phyloP scores from a whole-genome alignment of 2,888 invertebrate species.

The Cybosia mesomella region DNA sequence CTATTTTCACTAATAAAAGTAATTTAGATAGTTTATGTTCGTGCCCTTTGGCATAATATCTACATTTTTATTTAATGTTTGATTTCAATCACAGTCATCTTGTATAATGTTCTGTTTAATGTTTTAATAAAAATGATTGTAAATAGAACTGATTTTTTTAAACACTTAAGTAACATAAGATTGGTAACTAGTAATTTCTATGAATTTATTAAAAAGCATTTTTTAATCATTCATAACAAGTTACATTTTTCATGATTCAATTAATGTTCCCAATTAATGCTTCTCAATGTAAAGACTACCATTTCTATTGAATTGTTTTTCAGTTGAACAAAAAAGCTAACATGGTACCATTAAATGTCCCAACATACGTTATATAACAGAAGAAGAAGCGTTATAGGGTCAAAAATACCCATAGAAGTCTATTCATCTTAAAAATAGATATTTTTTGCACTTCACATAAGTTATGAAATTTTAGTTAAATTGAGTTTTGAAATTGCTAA shows the following conservation, averaged over 20 bases:
- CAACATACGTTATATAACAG: neutral
- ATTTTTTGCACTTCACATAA: neutral
- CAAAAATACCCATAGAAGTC: constrained; percentile 2
- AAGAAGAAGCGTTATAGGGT: neutral
- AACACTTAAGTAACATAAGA: too few relatives aligned
- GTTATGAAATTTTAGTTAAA: neutral
- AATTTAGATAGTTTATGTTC: neutral
- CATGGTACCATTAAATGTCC: neutral
- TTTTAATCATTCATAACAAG: neutral
- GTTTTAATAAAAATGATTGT: too few relatives aligned
- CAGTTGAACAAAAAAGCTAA: neutral
- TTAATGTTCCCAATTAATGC: neutral
- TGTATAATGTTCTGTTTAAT: too few relatives aligned
- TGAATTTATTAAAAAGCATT: too few relatives aligned
- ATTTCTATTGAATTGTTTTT: neutral
- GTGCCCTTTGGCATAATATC: neutral
- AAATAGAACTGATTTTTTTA: too few relatives aligned
- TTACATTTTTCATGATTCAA: neutral
- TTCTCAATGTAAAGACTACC: neutral
- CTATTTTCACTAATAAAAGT: neutral
- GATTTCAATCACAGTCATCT: neutral
- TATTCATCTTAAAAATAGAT: neutral
- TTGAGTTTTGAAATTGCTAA: neutral
- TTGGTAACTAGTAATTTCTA: too few relatives aligned
- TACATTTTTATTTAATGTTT: neutral